Percentiles rank a stretch among this genome's conserved stretches.
Conservation (phyloP, 2,113 vertebrate species). For the Mesembrinibis cayennensis region DNA sequence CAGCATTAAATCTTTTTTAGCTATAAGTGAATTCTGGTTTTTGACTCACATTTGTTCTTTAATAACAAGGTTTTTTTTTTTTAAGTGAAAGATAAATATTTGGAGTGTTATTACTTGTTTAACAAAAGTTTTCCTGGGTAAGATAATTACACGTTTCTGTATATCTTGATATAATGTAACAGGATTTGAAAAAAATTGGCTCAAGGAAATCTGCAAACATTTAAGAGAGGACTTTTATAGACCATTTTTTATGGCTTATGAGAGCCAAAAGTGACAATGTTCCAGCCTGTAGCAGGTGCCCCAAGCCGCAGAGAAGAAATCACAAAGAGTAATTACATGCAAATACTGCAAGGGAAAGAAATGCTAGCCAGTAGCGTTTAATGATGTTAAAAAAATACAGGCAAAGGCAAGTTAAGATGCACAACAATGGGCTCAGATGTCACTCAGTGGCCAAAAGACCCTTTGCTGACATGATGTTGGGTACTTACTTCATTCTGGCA, state of each 20-base stretch:
- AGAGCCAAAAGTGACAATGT: neutral
- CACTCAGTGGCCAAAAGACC: neutral
- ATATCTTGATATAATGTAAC: neutral
- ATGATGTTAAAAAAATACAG: neutral
- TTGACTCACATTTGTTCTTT: neutral
- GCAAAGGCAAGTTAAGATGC: neutral
- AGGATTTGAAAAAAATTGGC: neutral
- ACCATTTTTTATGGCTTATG: neutral
- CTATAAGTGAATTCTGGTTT: neutral
- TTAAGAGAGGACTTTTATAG: neutral
- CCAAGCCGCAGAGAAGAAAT: neutral
- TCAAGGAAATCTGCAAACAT: neutral
- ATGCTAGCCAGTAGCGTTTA: neutral
- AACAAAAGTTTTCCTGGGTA: neutral
- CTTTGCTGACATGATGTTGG: neutral
- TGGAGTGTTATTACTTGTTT: neutral
- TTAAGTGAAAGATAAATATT: neutral
- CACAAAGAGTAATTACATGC: neutral
- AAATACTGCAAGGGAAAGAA: neutral
- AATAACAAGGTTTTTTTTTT: neutral
- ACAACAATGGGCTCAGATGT: neutral
- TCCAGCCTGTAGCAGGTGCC: neutral
- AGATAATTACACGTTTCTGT: neutral
- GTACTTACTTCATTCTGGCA: neutral
- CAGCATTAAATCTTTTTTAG: neutral